Evolutionary conservation across 30 jellyfish, hydroid and myxozoan species (phyloP).

Genomic region (Chironex yamaguchii): DNA sequence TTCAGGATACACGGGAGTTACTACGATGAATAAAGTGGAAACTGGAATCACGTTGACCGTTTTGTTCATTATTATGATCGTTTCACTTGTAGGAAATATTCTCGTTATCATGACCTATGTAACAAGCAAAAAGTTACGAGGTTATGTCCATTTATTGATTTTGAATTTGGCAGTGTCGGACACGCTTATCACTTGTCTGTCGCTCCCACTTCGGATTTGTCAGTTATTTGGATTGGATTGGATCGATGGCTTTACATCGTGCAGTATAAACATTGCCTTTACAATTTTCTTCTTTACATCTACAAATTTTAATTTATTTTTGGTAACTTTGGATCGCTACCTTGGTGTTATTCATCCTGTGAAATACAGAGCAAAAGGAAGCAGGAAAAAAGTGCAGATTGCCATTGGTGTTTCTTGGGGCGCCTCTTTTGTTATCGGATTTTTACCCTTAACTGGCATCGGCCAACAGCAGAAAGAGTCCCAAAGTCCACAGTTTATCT

Average conservation of each 20-base stretch:
- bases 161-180: constrained; percentile 54
- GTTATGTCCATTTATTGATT: constrained; percentile 8
- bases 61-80: constrained; percentile 11
- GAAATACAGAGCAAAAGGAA: neutral
- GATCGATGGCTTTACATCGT: constrained; percentile 18
- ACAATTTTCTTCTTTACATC: constrained; percentile 47
- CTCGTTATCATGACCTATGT: constrained; percentile 8
- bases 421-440: constrained; percentile 9
- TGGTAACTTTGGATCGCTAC: constrained; percentile 58
- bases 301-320: constrained; percentile 25
- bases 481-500: neutral
- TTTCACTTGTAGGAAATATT: constrained; percentile 24
- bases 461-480: constrained; percentile 5
- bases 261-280: constrained; percentile 24
- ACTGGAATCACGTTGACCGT: neutral
- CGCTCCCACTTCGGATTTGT: constrained; percentile 23
- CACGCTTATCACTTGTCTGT: constrained; percentile 7
- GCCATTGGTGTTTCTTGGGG: constrained; percentile 27
- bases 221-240: neutral
- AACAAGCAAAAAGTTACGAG: neutral
- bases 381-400: neutral
- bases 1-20: no score
- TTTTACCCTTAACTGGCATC: constrained; percentile 12
- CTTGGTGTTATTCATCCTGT: constrained; percentile 39
- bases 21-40: constrained; percentile 13